Evolutionary conservation across 2,888 invertebrate genomes (phyloP), one percentile per base, ranked within the genome.

Genomic region (Coecobrya sp.): DNA sequence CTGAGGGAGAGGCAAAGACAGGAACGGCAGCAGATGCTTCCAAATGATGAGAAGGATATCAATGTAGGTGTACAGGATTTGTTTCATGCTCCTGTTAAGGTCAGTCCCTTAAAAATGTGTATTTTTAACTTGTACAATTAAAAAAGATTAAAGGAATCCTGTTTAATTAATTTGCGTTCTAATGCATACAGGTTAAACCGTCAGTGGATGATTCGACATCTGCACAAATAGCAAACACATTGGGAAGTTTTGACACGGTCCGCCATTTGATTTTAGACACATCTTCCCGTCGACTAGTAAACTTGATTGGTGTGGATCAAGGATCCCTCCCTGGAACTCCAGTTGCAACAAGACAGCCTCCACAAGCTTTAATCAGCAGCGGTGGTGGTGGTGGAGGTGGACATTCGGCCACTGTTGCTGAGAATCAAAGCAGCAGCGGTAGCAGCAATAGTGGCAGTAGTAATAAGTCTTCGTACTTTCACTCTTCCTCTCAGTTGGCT

Each of bases 251-350:
- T 89, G 95, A 95, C 70, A 93, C 91, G 73, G 94, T 95, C 81
- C 93, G 93, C 79, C 94, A 94, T 89, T 95, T 94, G 89, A 93
- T 95, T 87, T 86, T 94, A 30, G 95, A 95, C 49, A 93, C 91
- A 82, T 93, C 93, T 45, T 73, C 89, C 27, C 96, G 96, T 94
- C 96, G 97, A 95, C 96, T 97, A 94, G 93, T 82, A 27, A 93
- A 92, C 85, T 86, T 95, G 82, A 97, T 97, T 95, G 97, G 97
- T 91, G 97, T 97, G 95, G 97, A 97, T 95, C 95, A 95, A 91
- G 91, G 93, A 70, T 89, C 79, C n/a, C 84, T 86, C 19, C 93
- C 79, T 42, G 89, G 89, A 84, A 92, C 89, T 87, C 92, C 92
- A 59, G 93, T 92, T 52, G 89, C 90, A 25, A 76, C 42, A 30